phyloP scores from a whole-genome alignment of 1,140 invertebrate species.

The Rhagoletis zephyria region DNA sequence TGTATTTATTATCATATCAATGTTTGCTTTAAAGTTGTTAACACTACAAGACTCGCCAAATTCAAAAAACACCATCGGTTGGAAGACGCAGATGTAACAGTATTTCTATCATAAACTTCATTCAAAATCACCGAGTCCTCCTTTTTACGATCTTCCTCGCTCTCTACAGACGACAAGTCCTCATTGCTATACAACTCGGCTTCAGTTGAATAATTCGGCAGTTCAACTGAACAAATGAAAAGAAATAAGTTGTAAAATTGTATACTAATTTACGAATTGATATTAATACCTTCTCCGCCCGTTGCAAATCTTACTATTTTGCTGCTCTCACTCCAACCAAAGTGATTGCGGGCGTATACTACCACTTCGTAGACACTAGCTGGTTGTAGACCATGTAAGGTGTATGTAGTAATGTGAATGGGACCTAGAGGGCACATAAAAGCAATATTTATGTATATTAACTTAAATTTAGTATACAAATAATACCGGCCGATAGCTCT shows the following conservation, averaged over 20 bases:
- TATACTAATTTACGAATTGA: conserved; percentile 2
- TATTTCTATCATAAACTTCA: conserved; percentile 27
- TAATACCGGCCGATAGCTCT: conserved; percentile 73
- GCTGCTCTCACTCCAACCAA: conserved; percentile 80
- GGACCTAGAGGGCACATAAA: conserved; percentile 72
- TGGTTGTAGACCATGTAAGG: conserved; percentile 78
- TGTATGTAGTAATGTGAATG: conserved; percentile 79
- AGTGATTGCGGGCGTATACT: conserved; percentile 80
- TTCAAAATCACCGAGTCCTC: not conserved
- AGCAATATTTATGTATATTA: not conserved
- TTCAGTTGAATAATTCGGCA: conserved; percentile 71
- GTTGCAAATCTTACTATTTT: conserved; percentile 80
- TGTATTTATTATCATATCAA: not conserved
- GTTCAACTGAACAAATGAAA: conserved; percentile 61
- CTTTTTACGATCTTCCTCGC: not conserved
- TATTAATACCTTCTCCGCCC: conserved; percentile 75
- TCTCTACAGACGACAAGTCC: not conserved
- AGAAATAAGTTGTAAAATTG: not conserved
- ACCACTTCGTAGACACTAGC: conserved; percentile 80
- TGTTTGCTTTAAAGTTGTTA: not conserved
- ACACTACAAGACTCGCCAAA: not conserved
- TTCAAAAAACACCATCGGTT: not conserved
- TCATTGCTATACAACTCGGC: conserved; percentile 64
- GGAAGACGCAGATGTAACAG: not conserved
- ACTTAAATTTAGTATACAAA: conserved; percentile 4